These are phyloP conservation scores for Eurystomus gularis DNA, from an alignment of 2,113 vertebrate species.

Conservation along the genomic window DNA sequence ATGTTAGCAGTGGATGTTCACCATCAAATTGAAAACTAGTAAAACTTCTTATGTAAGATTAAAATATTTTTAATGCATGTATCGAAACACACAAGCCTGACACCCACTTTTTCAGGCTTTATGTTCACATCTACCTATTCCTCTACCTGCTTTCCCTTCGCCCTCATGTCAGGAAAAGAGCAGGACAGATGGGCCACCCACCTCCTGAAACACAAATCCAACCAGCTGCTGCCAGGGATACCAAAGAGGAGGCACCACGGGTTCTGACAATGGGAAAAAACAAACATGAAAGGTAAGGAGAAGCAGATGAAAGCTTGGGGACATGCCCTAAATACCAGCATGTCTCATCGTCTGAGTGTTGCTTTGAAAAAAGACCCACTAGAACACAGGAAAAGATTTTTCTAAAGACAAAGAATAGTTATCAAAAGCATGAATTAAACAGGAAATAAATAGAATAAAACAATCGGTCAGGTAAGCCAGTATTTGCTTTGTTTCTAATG, in stretches of 20 bases:
- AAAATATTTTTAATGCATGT: neutral
- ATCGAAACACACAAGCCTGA: neutral
- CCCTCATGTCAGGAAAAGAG: neutral
- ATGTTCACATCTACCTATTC: neutral
- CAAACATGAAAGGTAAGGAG: slow-evolving; percentile 21
- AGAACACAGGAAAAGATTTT: neutral
- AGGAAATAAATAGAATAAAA: neutral
- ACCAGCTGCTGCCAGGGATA: neutral
- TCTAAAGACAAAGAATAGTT: neutral
- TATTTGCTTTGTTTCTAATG: neutral
- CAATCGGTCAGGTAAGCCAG: neutral
- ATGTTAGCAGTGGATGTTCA: neutral
- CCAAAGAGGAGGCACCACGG: neutral
- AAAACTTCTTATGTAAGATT: neutral
- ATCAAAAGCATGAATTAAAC: neutral
- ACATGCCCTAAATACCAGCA: neutral
- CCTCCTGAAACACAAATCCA: neutral
- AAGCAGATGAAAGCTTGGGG: slow-evolving; percentile 13
- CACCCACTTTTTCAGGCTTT: neutral
- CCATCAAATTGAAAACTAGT: neutral
- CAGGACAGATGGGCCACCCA: neutral
- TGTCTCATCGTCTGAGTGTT: neutral
- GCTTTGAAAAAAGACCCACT: neutral
- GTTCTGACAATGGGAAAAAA: neutral
- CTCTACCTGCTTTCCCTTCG: neutral